These are phyloP conservation scores for Pollachius pollachius DNA, from an alignment of 2,113 vertebrate species.

Conservation along the genomic window DNA sequence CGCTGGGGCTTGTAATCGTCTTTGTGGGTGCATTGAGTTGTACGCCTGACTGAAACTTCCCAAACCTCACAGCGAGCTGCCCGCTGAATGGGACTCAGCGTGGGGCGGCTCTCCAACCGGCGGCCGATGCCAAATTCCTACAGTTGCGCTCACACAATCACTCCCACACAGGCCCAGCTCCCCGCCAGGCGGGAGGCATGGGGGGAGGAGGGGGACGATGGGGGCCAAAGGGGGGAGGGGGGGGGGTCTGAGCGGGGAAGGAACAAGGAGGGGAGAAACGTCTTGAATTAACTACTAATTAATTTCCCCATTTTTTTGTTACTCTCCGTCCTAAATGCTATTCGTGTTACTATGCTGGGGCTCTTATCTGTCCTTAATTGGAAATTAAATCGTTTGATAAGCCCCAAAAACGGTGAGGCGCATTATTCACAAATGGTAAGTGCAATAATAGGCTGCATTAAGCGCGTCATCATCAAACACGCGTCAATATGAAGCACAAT, in stretches of 20 bases:
- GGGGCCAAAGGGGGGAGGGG: background rate
- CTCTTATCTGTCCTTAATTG: too few relatives aligned
- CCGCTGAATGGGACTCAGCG: constrained; percentile 95
- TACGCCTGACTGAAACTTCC: constrained; percentile 96
- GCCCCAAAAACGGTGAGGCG: too few relatives aligned
- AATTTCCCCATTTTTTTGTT: background rate
- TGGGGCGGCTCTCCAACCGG: constrained; percentile 92
- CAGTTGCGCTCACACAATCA: constrained; percentile 97
- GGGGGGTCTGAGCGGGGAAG: constrained; percentile 32
- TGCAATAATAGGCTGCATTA: too few relatives aligned
- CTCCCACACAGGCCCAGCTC: constrained; percentile 84
- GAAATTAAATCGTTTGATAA: too few relatives aligned
- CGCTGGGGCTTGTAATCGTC: constrained; percentile 99
- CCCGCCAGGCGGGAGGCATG: constrained; percentile 59
- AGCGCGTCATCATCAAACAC: too few relatives aligned
- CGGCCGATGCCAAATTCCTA: constrained; percentile 95
- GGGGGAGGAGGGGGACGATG: constrained; percentile 9
- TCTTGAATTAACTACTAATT: constrained; percentile 12
- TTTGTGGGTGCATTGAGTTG: constrained; percentile 98
- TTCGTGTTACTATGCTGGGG: too few relatives aligned
- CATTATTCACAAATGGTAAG: too few relatives aligned
- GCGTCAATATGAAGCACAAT: too few relatives aligned
- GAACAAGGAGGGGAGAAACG: constrained; percentile 55
- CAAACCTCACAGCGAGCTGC: constrained; percentile 91
- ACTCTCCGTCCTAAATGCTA: too few relatives aligned